phyloP scores from a whole-genome alignment of 2,113 vertebrate genomes.

The Delphinus delphis region DNA sequence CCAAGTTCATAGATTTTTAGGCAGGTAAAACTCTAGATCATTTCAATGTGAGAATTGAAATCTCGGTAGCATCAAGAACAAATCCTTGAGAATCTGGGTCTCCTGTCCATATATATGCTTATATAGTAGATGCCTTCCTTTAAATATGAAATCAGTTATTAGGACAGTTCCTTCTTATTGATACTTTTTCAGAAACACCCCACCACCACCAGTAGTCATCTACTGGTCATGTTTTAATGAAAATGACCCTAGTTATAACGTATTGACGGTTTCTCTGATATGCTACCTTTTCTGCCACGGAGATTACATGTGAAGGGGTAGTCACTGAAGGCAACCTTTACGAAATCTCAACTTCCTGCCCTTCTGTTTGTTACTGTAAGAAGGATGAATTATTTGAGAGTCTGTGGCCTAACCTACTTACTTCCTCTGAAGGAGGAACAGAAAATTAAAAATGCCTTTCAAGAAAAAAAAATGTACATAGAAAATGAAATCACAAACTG shows the following conservation, averaged over 20 bases:
- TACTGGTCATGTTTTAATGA: background rate
- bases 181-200: background rate
- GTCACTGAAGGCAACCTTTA: slow-evolving; percentile 68
- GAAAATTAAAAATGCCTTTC: slow-evolving; percentile 74
- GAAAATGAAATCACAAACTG: slow-evolving; percentile 68
- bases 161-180: background rate
- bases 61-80: background rate
- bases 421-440: slow-evolving; percentile 70
- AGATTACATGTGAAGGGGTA: slow-evolving; percentile 56
- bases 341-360: slow-evolving; percentile 77
- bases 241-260: background rate
- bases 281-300: background rate
- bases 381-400: slow-evolving; percentile 77
- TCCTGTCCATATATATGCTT: background rate
- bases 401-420: slow-evolving; percentile 68
- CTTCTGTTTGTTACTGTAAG: slow-evolving; percentile 66
- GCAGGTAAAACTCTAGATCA: slow-evolving; percentile 37
- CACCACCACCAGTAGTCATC: background rate
- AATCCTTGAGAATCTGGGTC: background rate
- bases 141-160: background rate
- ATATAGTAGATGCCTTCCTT: background rate
- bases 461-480: slow-evolving; percentile 68
- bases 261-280: background rate
- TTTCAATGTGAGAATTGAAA: slow-evolving; percentile 33
- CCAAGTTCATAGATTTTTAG: slow-evolving; percentile 41